Evolutionary conservation across 2,113 vertebrate genomes (phyloP).

Genomic region (Silurus glanis): DNA sequence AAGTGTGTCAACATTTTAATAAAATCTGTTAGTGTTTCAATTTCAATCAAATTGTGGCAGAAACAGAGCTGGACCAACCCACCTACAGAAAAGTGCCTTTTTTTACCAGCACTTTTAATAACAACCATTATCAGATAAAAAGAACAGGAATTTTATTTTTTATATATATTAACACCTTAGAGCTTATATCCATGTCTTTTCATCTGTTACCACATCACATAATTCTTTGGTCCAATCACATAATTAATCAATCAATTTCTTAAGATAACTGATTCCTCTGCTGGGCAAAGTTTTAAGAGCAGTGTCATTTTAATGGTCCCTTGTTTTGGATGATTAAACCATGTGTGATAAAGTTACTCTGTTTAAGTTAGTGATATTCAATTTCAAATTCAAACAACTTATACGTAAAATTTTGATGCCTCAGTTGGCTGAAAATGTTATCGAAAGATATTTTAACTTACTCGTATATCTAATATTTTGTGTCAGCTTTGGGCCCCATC

Average conservation of each 20-base stretch:
- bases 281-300: neutral
- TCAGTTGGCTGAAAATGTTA: neutral
- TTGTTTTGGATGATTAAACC: neutral
- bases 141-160: neutral
- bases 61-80: neutral
- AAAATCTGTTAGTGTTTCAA: neutral
- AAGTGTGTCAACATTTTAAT: neutral
- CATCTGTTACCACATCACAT: neutral
- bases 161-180: neutral
- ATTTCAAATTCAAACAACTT: neutral
- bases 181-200: neutral
- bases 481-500: neutral
- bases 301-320: neutral
- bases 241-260: neutral
- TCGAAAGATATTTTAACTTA: neutral
- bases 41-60: neutral
- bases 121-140: neutral
- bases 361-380: neutral
- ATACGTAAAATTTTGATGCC: neutral
- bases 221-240: neutral
- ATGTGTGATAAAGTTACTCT: no score
- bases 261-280: neutral
- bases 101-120: neutral
- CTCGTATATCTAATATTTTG: neutral
- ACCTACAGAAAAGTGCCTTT: neutral